Base-by-base conservation (phyloP, 2,797 vertebrate genomes). In the Coendou prehensilis region DNA sequence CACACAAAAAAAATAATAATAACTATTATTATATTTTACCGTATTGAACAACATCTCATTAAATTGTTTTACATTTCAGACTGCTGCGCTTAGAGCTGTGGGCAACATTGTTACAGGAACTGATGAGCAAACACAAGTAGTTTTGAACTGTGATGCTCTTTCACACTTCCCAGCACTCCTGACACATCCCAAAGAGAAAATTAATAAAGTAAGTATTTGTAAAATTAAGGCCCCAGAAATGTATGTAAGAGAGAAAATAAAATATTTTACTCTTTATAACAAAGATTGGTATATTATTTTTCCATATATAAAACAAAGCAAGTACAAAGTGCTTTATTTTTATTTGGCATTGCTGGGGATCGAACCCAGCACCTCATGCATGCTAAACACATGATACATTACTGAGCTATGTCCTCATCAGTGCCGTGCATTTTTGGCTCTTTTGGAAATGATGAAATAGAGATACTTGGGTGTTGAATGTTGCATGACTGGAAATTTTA, bases 101-200 rank as follows among this genome's bases (percentile, higher is more conserved):
- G 99, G 99, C 33, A 99, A 99, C 98, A 99, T 99, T 22, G 99
- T 99, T 98, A 99, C 99, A 4, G 99, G 99, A 96, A 99, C 99
- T 20, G 99, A 99, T 41, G 99, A 99, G 97, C 99, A 99, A 98
- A 99, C 99, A 47, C 99, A 99, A 98, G 99, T 99, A 84, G 99
- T 99, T 96, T 99, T 99, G 97, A 99, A 99, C 98, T 99, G 99
- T 97, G 99, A 99, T 33, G 99, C 99, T 89, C 99, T 99, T 96
- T 99, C 99, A 94, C 99, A 99, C 98, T 99, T 99, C 97, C 99
- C 99, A 90, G 99, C 99, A 63, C 99, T 99, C 96, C 99, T 99
- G 98, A 99, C 99, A 83, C 99, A 99, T 99, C 99, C 99, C 94
- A 99, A 99, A 99, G 99, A 99, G 98, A 99, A 99, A 98, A 99